Conservation (phyloP, 2,797 vertebrate species). For the Lacerta agilis region DNA sequence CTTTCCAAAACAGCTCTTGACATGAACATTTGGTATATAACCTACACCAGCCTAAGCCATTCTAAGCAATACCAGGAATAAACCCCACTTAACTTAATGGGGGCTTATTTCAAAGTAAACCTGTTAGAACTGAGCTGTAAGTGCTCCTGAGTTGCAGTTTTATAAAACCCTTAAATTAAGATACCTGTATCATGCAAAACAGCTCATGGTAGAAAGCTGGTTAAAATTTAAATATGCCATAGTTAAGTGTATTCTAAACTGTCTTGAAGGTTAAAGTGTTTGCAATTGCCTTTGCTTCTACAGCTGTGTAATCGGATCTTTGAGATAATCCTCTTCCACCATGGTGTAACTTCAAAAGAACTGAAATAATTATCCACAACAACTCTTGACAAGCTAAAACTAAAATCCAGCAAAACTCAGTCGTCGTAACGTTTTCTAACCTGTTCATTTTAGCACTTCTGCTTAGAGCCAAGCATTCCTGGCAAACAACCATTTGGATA, state of each 20-base stretch:
- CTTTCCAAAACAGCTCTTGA: not conserved
- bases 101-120: not conserved
- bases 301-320: conserved; percentile 9
- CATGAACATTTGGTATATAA: not conserved
- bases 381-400: conserved; percentile 2
- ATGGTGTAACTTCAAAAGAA: conserved; percentile 36
- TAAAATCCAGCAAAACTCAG: not conserved
- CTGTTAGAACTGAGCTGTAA: not conserved
- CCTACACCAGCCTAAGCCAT: not conserved
- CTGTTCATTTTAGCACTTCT: conserved; percentile 35
- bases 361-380: not conserved
- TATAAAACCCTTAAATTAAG: not conserved
- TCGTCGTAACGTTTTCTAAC: not conserved
- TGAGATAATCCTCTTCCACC: conserved; percentile 25
- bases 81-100: too few species aligned
- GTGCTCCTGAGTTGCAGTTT: not conserved
- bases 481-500: conserved; percentile 24
- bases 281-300: conserved; percentile 17
- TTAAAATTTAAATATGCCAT: not conserved
- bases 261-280: not conserved
- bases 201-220: not conserved
- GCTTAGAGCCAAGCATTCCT: conserved; percentile 23
- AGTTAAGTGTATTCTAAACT: not conserved
- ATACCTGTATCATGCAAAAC: not conserved
- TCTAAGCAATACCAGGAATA: not conserved